Evolutionary conservation across 2,888 invertebrate genomes (phyloP).

Genomic region (Coecobrya sp.): DNA sequence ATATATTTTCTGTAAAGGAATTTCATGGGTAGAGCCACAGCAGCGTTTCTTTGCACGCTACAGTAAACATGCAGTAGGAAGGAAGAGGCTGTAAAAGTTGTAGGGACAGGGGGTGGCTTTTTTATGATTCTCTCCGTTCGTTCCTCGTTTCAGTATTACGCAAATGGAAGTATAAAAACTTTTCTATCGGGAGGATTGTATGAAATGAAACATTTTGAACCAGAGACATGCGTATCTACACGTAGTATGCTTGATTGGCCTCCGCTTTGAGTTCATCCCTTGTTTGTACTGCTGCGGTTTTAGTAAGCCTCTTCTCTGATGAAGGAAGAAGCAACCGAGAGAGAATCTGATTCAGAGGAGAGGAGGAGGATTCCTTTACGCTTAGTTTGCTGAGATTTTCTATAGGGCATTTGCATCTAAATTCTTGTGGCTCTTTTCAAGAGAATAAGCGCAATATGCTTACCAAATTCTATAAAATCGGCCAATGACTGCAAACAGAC

Average conservation of each 20-base stretch:
- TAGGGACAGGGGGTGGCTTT: constrained; percentile 62
- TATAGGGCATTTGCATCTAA: not conserved
- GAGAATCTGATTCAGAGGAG: constrained; percentile 20
- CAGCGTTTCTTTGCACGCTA: constrained; percentile 37
- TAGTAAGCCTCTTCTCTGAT: not conserved
- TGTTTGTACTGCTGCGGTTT: constrained; percentile 41
- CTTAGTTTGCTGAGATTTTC: not conserved
- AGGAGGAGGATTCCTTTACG: not conserved
- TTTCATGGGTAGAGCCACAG: constrained; percentile 20
- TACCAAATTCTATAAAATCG: constrained; percentile 47
- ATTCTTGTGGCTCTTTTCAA: not conserved
- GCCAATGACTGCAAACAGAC: constrained; percentile 47
- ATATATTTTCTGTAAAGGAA: not conserved
- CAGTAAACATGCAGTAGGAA: constrained; percentile 30
- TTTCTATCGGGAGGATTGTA: not conserved
- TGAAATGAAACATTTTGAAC: not conserved
- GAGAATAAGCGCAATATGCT: not conserved
- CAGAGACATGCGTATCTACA: constrained; percentile 31
- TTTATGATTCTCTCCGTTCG: constrained; percentile 20
- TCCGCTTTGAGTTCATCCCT: constrained; percentile 57
- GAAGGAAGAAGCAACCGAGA: constrained; percentile 8
- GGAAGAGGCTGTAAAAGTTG: constrained; percentile 26
- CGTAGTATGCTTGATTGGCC: constrained; percentile 56
- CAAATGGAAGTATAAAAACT: not conserved
- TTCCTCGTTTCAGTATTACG: not conserved